Percentiles rank a stretch among this genome's conserved stretches.
These are phyloP conservation scores for Diceros bicornis DNA, from an alignment of 2,797 vertebrate genomes.

Conservation along the genomic window DNA sequence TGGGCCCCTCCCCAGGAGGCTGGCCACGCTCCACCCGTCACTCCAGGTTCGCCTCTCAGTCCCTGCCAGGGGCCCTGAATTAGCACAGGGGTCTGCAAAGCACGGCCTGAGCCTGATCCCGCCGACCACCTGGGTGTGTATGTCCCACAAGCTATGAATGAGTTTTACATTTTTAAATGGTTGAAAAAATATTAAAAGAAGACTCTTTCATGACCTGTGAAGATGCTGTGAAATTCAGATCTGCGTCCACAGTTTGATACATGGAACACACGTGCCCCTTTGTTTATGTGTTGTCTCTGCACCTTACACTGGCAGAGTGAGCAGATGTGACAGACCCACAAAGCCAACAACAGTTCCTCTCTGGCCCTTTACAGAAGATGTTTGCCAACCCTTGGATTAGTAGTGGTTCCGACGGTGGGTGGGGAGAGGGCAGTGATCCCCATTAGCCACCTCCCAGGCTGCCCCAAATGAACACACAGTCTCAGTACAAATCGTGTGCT, in stretches of 20 bases:
- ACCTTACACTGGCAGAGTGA: background rate
- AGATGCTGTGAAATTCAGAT: background rate
- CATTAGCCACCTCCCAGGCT: background rate
- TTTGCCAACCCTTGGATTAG: background rate
- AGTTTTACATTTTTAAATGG: background rate
- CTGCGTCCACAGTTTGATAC: background rate
- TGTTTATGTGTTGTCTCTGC: background rate
- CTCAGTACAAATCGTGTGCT: background rate
- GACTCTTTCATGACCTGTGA: background rate
- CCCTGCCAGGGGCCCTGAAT: background rate
- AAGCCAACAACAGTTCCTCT: background rate
- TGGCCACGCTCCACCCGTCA: fast-evolving
- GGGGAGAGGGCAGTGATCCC: background rate
- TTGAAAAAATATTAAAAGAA: background rate
- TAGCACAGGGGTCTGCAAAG: background rate
- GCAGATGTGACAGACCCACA: background rate
- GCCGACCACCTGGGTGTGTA: background rate
- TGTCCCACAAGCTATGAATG: background rate
- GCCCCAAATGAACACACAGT: background rate
- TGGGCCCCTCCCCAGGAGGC: background rate
- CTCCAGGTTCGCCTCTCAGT: background rate
- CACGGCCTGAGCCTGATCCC: no score
- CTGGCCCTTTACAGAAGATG: background rate
- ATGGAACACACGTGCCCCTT: fast-evolving
- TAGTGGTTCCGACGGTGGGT: background rate